Evolutionary conservation across 2,888 invertebrate genomes (phyloP).

Genomic region (Drosophila imparisetae): DNA sequence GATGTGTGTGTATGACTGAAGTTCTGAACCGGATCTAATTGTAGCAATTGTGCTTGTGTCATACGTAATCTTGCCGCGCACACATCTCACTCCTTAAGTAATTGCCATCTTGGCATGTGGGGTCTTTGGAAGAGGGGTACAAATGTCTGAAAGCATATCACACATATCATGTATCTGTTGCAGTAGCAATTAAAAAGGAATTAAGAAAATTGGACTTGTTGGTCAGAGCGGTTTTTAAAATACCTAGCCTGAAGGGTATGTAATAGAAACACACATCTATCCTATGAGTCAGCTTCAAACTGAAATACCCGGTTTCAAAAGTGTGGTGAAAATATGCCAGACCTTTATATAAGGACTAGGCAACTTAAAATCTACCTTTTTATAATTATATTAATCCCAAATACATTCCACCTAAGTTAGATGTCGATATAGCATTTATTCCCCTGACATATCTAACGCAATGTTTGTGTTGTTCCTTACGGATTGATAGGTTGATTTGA

Average conservation of each 20-base stretch:
- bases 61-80: constrained; percentile 25
- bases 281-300: too few species aligned
- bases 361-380: background rate
- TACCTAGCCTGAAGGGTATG: background rate
- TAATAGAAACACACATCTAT: background rate
- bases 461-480: constrained; percentile 49
- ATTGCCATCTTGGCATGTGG: constrained; percentile 28
- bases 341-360: background rate
- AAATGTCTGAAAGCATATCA: constrained; percentile 1
- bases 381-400: background rate
- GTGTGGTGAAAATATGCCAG: background rate
- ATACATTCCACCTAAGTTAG: background rate
- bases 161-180: constrained; percentile 14
- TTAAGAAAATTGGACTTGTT: constrained; percentile 2
- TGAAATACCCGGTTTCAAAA: background rate
- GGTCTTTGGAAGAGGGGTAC: constrained; percentile 3
- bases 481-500: constrained; percentile 73
- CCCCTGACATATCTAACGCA: constrained; percentile 30
- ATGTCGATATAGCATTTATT: constrained; percentile 15
- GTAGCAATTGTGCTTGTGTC: constrained; percentile 34
- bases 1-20: constrained; percentile 12
- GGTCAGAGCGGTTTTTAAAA: background rate
- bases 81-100: constrained; percentile 37
- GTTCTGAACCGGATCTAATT: constrained; percentile 38
- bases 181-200: constrained; percentile 12